Evolutionary conservation across 1,140 invertebrate genomes (phyloP).

Genomic region (Chelonus insularis): DNA sequence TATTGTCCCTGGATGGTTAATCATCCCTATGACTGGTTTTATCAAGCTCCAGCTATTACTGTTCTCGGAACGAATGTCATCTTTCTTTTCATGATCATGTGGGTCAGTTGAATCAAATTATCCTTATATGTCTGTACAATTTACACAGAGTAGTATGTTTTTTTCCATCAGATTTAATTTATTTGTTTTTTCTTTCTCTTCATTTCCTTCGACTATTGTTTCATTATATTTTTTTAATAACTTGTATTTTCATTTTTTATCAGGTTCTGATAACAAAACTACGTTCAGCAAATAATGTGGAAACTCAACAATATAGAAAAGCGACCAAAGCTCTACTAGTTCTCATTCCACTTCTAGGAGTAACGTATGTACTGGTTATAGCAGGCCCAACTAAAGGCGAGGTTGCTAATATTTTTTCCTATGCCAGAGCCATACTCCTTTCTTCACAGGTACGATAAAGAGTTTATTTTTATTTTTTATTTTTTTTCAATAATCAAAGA

Average conservation of each 20-base stretch:
- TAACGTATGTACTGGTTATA: slow-evolving; percentile 82
- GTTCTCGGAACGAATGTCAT: slow-evolving; percentile 81
- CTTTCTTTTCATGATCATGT: slow-evolving; percentile 90
- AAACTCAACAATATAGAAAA: slow-evolving; percentile 87
- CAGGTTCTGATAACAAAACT: slow-evolving; percentile 90
- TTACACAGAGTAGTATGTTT: too few species aligned
- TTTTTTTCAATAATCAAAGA: background rate
- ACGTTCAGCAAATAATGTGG: slow-evolving; percentile 79
- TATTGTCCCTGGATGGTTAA: slow-evolving; percentile 74
- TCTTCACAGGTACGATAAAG: slow-evolving; percentile 74
- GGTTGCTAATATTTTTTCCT: slow-evolving; percentile 68
- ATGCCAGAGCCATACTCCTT: slow-evolving; percentile 72
- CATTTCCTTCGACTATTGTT: too few species aligned
- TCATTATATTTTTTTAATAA: too few species aligned
- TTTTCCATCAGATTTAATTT: too few species aligned
- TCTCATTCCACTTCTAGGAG: slow-evolving; percentile 84
- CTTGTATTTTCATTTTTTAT: background rate
- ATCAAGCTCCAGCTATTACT: slow-evolving; percentile 72
- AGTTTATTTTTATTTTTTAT: background rate
- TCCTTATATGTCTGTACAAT: too few species aligned
- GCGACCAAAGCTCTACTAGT: slow-evolving; percentile 86
- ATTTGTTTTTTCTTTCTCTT: too few species aligned
- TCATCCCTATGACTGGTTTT: slow-evolving; percentile 79
- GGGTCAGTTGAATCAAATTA: slow-evolving; percentile 66
- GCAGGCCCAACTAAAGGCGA: slow-evolving; percentile 71